Conservation (phyloP, 2,113 vertebrate species). For the Euleptes europaea region DNA sequence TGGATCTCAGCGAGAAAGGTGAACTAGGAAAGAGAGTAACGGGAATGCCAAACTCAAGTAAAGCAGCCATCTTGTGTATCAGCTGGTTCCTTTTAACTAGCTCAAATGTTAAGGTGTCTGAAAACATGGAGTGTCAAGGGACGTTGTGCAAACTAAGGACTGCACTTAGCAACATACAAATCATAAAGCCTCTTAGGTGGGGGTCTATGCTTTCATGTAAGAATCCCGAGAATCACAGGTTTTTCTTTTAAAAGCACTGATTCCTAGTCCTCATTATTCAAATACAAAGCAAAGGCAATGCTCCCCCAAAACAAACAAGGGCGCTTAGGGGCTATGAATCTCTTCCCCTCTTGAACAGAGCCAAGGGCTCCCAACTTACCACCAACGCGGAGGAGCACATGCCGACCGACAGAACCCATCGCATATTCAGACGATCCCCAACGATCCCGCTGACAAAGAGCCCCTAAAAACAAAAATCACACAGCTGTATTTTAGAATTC, state of each 20-base stretch:
- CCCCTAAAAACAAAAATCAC: conserved; percentile 75
- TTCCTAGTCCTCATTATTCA: background rate
- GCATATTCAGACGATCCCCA: conserved; percentile 91
- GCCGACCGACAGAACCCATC: conserved; percentile 90
- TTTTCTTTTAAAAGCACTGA: background rate
- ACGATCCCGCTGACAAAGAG: conserved; percentile 91
- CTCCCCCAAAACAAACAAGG: background rate
- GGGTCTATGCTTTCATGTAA: background rate
- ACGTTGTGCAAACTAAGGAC: background rate
- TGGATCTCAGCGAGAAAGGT: too few relatives aligned
- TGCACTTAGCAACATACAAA: background rate
- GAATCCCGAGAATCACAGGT: background rate
- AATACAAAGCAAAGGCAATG: background rate
- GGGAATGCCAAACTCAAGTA: background rate
- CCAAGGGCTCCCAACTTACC: conserved; percentile 74
- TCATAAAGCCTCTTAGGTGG: background rate
- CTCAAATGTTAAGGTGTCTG: background rate
- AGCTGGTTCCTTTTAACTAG: background rate
- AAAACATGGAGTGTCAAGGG: background rate
- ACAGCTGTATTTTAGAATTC: background rate
- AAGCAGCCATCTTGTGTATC: background rate
- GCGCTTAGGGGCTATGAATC: background rate
- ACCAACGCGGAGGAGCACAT: conserved; percentile 93
- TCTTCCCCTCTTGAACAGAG: background rate
- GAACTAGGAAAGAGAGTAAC: too few relatives aligned